A percentile compares a stretch with the other conserved stretches of the same genome.
Conservation (phyloP, 2,888 invertebrate genomes). For the Nesidiocoris tenuis region DNA sequence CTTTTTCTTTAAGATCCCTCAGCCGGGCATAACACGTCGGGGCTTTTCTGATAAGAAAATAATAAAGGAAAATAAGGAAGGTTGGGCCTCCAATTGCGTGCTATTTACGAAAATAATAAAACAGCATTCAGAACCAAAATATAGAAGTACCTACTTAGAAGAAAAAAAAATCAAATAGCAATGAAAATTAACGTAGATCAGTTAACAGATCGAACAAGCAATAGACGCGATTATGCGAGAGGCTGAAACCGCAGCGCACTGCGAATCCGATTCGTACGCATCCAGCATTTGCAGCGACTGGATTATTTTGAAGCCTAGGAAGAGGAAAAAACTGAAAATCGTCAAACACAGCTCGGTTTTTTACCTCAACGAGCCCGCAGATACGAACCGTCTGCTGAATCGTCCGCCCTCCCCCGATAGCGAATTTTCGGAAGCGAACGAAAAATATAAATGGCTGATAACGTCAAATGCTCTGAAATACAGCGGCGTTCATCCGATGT, state of each 20-base stretch:
- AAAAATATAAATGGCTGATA: not conserved
- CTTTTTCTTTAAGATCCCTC: too few relatives aligned
- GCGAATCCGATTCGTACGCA: not conserved
- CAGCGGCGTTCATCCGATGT: not conserved
- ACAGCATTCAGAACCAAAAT: too few relatives aligned
- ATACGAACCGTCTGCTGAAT: not conserved
- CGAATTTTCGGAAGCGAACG: not conserved
- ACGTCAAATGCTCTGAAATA: constrained; percentile 17
- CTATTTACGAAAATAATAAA: too few relatives aligned
- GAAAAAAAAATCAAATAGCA: too few relatives aligned
- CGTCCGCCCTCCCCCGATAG: constrained; percentile 2
- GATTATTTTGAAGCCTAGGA: constrained; percentile 7
- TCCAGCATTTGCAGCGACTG: constrained; percentile 22
- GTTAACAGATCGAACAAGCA: not conserved
- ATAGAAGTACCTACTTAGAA: too few relatives aligned
- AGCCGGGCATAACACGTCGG: too few relatives aligned
- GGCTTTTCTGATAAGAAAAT: too few relatives aligned
- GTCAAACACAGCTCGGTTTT: not conserved
- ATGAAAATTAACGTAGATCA: too few relatives aligned
- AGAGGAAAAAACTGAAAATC: not conserved
- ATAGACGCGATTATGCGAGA: constrained; percentile 10
- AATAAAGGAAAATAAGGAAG: too few relatives aligned
- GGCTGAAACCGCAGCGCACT: not conserved
- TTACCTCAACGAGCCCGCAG: constrained; percentile 2
- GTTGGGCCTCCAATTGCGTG: too few relatives aligned